Conservation (phyloP, 2,797 vertebrate genomes). For the Chaenodraco wilsoni region DNA sequence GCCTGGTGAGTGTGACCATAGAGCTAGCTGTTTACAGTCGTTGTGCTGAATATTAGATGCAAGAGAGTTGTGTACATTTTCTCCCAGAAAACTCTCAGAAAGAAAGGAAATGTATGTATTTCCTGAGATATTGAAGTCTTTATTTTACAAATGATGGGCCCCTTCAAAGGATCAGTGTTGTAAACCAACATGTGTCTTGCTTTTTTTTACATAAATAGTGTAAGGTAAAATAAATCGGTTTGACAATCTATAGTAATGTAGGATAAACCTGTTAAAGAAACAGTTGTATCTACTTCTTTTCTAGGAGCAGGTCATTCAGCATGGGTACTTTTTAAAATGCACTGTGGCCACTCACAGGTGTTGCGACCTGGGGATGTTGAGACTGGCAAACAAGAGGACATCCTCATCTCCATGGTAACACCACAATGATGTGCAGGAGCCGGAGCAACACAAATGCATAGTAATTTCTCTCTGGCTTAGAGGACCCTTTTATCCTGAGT, state of each 20-base stretch:
- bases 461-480: conserved; percentile 49
- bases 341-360: conserved; percentile 42
- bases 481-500: conserved; percentile 32
- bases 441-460: conserved; percentile 55
- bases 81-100: no score
- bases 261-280: not conserved
- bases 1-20: not conserved
- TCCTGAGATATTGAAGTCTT: not conserved
- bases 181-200: no score
- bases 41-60: no score
- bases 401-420: conserved; percentile 78
- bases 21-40: not conserved
- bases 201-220: no score
- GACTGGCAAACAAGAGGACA: conserved; percentile 61
- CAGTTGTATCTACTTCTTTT: not conserved
- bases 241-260: not conserved
- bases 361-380: conserved; percentile 43
- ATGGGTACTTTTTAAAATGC: conserved; percentile 58
- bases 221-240: no score
- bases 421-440: conserved; percentile 45
- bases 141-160: not conserved
- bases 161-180: not conserved
- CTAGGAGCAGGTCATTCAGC: conserved; percentile 27
- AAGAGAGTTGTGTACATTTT: no score
- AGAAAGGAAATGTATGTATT: no score